Base-by-base conservation (phyloP, 2,113 vertebrate species). In the Parus major region DNA sequence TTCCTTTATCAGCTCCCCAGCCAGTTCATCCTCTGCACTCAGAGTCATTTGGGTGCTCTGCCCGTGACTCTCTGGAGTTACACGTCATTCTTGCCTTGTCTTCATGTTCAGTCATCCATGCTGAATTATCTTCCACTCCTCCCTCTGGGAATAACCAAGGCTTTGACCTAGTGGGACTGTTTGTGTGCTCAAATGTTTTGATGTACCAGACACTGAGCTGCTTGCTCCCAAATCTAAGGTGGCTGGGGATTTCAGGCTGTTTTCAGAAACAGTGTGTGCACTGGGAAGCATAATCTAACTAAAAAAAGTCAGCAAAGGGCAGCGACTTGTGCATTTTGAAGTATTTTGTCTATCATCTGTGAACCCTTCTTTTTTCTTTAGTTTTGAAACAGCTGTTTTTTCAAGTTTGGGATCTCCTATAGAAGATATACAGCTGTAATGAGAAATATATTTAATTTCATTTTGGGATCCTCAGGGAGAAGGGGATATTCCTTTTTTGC, bases 401-500 rank as follows among this genome's bases (percentile, higher is more conserved):
- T 50, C 44, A 68, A 35, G 35, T 69, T 86, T 88, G 75, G 55
- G 25, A 64, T 66, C 52, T 82, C 50, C 78, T 55, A 6, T 16
- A 44, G 49, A 71, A 73, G 36, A 60, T 68, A 64, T 8, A 15
- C 36, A 65, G 20, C 39, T 14, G 5, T 72, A 69, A 29, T 63
- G 82, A 83, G 25, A 73, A 94, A 95, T 76, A 69, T 22, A 63
- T 94, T 95, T 93, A 60, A 55, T 53, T 79, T 95, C 31, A 86
- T 97, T 97, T 91, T 33, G 70, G 72, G 96, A 93, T 97, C 84
- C 57, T 88, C 69, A 59, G 36, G 41, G 69, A 96, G 23, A 83
- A 86, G 84, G 72, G 80, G 47, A 29, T 93, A 85, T 93, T 97
- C 84, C 59, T 89, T 78, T 96, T 95, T 96, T 82, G 79, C 73